phyloP scores from a whole-genome alignment of 2,888 invertebrate genomes.

The Brachynemurus nebulosus region DNA sequence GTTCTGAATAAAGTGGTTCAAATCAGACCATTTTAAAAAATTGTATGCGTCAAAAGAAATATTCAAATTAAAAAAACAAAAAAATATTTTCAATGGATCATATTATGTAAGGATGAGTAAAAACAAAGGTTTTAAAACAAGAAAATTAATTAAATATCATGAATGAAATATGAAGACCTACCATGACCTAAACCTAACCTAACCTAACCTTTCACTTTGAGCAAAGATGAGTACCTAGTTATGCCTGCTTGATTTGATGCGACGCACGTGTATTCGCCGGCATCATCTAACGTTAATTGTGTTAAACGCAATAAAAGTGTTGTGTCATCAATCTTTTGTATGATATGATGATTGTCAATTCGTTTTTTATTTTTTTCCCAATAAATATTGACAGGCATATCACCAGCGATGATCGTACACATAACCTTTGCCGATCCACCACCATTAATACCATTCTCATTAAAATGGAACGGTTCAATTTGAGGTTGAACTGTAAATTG shows the following conservation, averaged over 20 bases:
- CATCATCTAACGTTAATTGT: conserved; percentile 30
- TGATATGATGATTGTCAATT: conserved; percentile 15
- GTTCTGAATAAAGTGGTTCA: no score
- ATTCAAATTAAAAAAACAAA: no score
- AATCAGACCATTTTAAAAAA: no score
- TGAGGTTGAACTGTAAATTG: conserved; percentile 34
- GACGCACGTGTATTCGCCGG: conserved; percentile 43
- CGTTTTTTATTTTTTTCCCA: conserved; percentile 38
- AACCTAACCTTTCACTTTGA: conserved; percentile 44
- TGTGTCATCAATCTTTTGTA: conserved; percentile 34
- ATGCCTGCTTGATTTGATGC: conserved; percentile 43
- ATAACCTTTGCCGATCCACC: conserved; percentile 37
- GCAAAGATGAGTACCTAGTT: conserved; percentile 35
- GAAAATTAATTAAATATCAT: no score
- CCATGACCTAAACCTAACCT: no score
- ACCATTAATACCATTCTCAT: conserved; percentile 35
- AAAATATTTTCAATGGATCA: no score
- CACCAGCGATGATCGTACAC: conserved; percentile 45
- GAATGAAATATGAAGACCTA: conserved; percentile 1
- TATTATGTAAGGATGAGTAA: no score
- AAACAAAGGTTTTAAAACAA: no score
- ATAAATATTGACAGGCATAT: conserved; percentile 46
- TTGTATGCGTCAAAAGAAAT: no score
- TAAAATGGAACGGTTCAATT: conserved; percentile 39
- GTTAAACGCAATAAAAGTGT: conserved; percentile 34